A percentile compares a stretch with the other conserved stretches of the same genome.
phyloP scores from a whole-genome alignment of 2,888 invertebrate species.

The Meandrusa payeni region DNA sequence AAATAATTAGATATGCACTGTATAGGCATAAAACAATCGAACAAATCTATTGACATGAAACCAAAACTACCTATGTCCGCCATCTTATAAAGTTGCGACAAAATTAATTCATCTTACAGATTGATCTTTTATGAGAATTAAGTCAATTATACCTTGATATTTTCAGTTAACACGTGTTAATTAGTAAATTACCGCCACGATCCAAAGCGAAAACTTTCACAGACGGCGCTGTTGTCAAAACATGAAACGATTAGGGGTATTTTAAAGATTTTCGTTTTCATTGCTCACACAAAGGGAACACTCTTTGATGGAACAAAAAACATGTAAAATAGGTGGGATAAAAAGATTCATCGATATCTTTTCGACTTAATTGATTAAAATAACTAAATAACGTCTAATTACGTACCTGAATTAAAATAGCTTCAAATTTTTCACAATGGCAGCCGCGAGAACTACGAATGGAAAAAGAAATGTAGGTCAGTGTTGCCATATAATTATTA shows the following conservation, averaged over 20 bases:
- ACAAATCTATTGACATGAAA: slow-evolving; percentile 25
- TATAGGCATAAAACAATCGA: no score
- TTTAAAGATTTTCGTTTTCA: slow-evolving; percentile 23
- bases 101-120: slow-evolving; percentile 18
- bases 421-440: slow-evolving; percentile 59
- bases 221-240: slow-evolving; percentile 70
- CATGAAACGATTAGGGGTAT: slow-evolving; percentile 33
- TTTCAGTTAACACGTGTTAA: slow-evolving; percentile 31
- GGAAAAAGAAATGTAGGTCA: slow-evolving; percentile 19
- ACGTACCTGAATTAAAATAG: slow-evolving; percentile 37
- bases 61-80: slow-evolving; percentile 34
- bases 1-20: no score
- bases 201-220: slow-evolving; percentile 44
- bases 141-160: slow-evolving; percentile 25
- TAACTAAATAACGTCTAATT: slow-evolving; percentile 20
- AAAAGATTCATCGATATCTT: neutral
- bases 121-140: no score
- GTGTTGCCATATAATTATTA: slow-evolving; percentile 7
- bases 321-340: neutral
- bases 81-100: slow-evolving; percentile 35
- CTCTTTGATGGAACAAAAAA: slow-evolving; percentile 23
- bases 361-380: neutral
- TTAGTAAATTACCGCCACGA: slow-evolving; percentile 55
- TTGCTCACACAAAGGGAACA: slow-evolving; percentile 1
- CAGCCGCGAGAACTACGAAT: slow-evolving; percentile 37